Conservation (phyloP, 2,888 invertebrate genomes). For the Taenaris catops region DNA sequence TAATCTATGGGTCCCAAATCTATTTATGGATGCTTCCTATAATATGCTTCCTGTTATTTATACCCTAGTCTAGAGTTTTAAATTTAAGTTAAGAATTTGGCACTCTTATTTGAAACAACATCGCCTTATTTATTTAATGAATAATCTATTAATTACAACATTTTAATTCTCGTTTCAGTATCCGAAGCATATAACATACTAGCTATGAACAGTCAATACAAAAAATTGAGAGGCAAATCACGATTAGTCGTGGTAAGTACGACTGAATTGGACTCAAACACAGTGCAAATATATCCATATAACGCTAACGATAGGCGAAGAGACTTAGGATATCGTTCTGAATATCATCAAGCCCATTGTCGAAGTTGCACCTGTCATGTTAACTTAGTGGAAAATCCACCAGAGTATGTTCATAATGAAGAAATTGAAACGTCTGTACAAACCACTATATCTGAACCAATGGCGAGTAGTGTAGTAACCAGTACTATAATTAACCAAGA, state of each 20-base stretch:
- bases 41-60: too few relatives aligned
- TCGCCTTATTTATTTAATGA: too few relatives aligned
- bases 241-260: conserved; percentile 2
- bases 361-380: conserved; percentile 5
- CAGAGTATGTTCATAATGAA: too few relatives aligned
- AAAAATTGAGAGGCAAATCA: conserved; percentile 16
- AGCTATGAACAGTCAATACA: conserved; percentile 20
- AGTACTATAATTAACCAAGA: too few relatives aligned
- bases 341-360: conserved; percentile 2
- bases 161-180: conserved; percentile 17
- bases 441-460: neutral
- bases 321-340: neutral
- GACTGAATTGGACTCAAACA: neutral
- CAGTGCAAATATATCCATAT: neutral
- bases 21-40: too few relatives aligned
- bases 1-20: too few relatives aligned
- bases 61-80: too few relatives aligned
- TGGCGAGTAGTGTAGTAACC: neutral
- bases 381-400: neutral
- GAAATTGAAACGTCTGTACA: too few relatives aligned
- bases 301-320: neutral
- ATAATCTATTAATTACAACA: too few relatives aligned
- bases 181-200: conserved; percentile 21
- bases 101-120: too few relatives aligned
- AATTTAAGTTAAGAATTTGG: too few relatives aligned